phyloP scores from a whole-genome alignment of 2,888 invertebrate genomes.

The Byasa hedistus region DNA sequence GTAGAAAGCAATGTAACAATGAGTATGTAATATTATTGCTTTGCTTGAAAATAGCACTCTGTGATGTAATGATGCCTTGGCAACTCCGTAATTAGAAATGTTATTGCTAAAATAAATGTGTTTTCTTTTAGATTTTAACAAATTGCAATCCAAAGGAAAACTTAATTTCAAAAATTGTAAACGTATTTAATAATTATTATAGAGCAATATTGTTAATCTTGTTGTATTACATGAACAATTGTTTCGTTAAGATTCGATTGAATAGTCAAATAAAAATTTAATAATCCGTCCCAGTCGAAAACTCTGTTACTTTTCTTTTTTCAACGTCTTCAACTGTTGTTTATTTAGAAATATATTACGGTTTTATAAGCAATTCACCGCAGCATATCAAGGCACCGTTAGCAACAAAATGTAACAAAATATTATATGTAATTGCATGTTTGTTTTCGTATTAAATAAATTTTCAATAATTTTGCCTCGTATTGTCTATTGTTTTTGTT shows the following conservation, averaged over 20 bases:
- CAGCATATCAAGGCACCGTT: constrained; percentile 66
- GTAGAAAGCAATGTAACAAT: constrained; percentile 17
- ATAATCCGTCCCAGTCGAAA: constrained; percentile 58
- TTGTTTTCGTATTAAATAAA: constrained; percentile 73
- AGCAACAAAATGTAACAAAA: constrained; percentile 60
- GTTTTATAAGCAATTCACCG: constrained; percentile 62
- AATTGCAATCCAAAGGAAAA: constrained; percentile 43
- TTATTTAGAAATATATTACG: constrained; percentile 42
- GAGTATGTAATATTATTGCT: constrained; percentile 31
- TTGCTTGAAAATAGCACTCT: constrained; percentile 59
- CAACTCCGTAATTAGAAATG: constrained; percentile 58
- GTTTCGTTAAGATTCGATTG: constrained; percentile 5
- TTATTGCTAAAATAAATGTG: constrained; percentile 45
- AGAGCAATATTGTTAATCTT: constrained; percentile 22
- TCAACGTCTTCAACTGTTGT: constrained; percentile 12
- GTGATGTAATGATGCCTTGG: constrained; percentile 69
- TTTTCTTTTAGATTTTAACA: constrained; percentile 43
- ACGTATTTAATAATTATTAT: constrained; percentile 29
- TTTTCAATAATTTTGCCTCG: constrained; percentile 45
- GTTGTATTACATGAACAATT: constrained; percentile 21
- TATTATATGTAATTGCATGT: constrained; percentile 76
- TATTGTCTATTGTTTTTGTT: constrained; percentile 26
- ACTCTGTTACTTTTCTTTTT: constrained; percentile 24
- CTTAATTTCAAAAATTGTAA: constrained; percentile 38
- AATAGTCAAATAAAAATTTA: constrained; percentile 26